Evolutionary conservation across 2,888 invertebrate genomes (phyloP).

Genomic region (Diarsia brunnea): DNA sequence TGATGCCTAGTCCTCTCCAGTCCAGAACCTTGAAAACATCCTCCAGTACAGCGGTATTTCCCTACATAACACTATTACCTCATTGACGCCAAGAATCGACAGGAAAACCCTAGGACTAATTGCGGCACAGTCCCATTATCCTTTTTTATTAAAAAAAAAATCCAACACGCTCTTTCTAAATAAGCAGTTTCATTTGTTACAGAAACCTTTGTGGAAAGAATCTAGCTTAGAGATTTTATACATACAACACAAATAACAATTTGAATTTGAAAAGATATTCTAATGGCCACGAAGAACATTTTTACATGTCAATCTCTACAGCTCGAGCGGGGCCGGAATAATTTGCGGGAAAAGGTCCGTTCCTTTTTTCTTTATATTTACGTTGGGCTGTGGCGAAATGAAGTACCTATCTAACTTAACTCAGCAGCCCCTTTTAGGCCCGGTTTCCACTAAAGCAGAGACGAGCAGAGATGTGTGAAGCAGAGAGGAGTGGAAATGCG

Average conservation of each 20-base stretch:
- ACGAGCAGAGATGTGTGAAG: too few relatives aligned
- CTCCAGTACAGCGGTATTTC: too few relatives aligned
- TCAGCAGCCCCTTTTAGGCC: background rate
- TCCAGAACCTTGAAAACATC: too few relatives aligned
- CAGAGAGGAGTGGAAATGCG: too few relatives aligned
- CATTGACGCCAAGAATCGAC: background rate
- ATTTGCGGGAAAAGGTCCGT: conserved; percentile 21
- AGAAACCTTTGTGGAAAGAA: background rate
- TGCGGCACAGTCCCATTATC: background rate
- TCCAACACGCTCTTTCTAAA: too few relatives aligned
- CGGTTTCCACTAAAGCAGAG: too few relatives aligned
- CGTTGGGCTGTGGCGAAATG: conserved; percentile 15
- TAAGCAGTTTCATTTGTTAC: conserved; percentile 2
- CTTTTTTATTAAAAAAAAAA: background rate
- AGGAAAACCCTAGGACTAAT: background rate
- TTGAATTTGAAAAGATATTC: conserved; percentile 66
- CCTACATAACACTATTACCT: background rate
- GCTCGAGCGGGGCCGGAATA: conserved; percentile 47
- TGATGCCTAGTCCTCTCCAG: too few relatives aligned
- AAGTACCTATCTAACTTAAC: conserved; percentile 11
- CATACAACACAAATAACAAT: conserved; percentile 40
- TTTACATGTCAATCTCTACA: conserved; percentile 62
- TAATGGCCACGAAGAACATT: conserved; percentile 57
- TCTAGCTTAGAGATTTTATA: conserved; percentile 7
- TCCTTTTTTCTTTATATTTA: conserved; percentile 13